These are phyloP conservation scores for Branchellion lobata DNA, from an alignment of 2,888 invertebrate genomes.

Conservation along the genomic window DNA sequence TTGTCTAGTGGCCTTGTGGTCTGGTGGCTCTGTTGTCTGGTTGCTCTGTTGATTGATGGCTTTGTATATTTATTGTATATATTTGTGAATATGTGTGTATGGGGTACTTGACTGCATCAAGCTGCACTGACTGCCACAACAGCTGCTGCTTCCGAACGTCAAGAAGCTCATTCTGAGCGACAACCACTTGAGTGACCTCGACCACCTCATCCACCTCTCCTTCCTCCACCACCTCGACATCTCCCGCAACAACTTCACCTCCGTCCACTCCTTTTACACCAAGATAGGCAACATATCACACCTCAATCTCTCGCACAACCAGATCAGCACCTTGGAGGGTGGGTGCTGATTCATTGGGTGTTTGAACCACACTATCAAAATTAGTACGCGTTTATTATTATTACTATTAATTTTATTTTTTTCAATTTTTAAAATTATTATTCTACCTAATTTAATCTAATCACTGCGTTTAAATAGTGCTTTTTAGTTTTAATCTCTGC, in stretches of 20 bases:
- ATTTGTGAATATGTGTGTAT: too few relatives aligned
- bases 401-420: neutral
- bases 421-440: too few relatives aligned
- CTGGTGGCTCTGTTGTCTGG: too few relatives aligned
- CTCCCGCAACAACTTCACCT: constrained; percentile 24
- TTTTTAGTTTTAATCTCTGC: too few relatives aligned
- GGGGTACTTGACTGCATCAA: too few relatives aligned
- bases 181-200: constrained; percentile 13
- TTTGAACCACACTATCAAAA: neutral
- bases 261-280: neutral
- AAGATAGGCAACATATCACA: constrained; percentile 5
- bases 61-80: too few relatives aligned
- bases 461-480: neutral
- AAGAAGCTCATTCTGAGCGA: neutral
- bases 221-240: constrained; percentile 19
- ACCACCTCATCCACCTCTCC: neutral
- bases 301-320: constrained; percentile 23
- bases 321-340: constrained; percentile 21
- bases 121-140: too few relatives aligned
- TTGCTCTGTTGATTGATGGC: too few relatives aligned
- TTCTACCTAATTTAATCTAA: neutral
- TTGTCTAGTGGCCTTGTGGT: too few relatives aligned
- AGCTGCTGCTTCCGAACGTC: constrained; percentile 19
- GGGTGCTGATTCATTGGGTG: neutral
- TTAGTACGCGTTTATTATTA: neutral